Conservation (phyloP, 2,113 vertebrate genomes). For the Castor canadensis region DNA sequence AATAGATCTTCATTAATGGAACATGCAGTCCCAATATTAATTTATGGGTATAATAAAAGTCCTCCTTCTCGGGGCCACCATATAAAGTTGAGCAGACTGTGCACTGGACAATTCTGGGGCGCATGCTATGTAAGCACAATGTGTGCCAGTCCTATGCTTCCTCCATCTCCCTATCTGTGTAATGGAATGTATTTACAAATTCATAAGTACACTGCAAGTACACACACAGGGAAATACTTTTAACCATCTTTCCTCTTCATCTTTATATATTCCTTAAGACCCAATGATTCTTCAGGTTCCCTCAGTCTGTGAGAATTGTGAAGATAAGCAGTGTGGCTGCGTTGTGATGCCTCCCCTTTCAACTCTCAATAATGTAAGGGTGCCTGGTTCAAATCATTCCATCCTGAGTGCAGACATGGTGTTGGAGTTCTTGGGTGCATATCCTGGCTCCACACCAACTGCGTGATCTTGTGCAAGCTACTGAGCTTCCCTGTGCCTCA, state of each 20-base stretch:
- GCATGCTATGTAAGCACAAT: too few species aligned
- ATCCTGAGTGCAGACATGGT: neutral
- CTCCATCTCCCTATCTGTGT: neutral
- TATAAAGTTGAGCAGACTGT: neutral
- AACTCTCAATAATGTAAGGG: neutral
- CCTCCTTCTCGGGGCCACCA: neutral
- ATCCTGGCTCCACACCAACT: neutral
- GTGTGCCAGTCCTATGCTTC: neutral
- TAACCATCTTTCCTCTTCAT: neutral
- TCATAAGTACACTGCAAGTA: neutral
- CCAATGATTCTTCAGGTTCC: neutral
- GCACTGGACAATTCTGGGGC: neutral
- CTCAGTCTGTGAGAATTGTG: neutral
- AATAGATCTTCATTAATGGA: neutral
- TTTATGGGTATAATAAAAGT: neutral
- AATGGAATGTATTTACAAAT: neutral
- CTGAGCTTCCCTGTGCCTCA: neutral
- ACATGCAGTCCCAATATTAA: neutral
- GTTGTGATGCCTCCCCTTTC: neutral
- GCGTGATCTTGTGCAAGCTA: neutral
- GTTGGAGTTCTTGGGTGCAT: neutral
- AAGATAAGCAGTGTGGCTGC: neutral
- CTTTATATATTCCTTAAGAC: neutral
- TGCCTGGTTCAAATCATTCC: neutral
- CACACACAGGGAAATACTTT: neutral